A percentile compares a stretch with the other conserved stretches of the same genome.
Evolutionary conservation across 1,140 invertebrate species (phyloP).

Genomic region (Scaptomyza montana): DNA sequence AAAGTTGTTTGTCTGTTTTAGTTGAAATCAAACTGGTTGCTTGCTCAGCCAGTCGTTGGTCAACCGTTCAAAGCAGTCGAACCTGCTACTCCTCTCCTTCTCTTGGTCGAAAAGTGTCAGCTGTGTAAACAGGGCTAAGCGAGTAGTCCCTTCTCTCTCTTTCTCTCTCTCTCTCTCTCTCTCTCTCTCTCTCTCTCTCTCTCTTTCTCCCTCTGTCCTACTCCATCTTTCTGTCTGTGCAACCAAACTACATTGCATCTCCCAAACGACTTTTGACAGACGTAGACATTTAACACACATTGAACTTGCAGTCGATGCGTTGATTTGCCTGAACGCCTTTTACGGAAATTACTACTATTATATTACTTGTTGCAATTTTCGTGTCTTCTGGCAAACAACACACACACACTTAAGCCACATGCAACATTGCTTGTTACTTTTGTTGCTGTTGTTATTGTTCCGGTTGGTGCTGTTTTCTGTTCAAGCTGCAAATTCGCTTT

Average conservation of each 20-base stretch:
- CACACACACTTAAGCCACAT: constrained; percentile 15
- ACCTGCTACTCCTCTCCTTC: constrained; percentile 9
- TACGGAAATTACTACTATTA: constrained; percentile 66
- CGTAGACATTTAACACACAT: constrained; percentile 58
- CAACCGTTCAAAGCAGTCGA: constrained; percentile 34
- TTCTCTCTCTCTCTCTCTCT: constrained; percentile 6
- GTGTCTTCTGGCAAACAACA: constrained; percentile 60
- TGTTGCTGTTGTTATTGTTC: constrained; percentile 7
- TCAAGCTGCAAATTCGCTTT: constrained; percentile 53
- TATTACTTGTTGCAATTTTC: constrained; percentile 65
- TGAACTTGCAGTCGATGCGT: constrained; percentile 68
- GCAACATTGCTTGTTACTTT: constrained; percentile 6
- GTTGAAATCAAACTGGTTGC: constrained; percentile 80
- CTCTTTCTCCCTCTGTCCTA: neutral
- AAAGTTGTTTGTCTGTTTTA: constrained; percentile 80
- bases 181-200: neutral
- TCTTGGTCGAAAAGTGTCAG: constrained; percentile 64
- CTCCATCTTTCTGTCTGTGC: neutral
- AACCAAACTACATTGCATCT: constrained; percentile 7
- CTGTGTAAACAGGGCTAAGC: constrained; percentile 78
- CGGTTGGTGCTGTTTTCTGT: constrained; percentile 3
- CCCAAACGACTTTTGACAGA: constrained; percentile 30
- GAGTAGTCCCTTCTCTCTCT: constrained; percentile 39
- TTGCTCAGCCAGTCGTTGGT: constrained; percentile 68
- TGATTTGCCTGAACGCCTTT: constrained; percentile 67